Evolutionary conservation across 2,113 vertebrate genomes (phyloP), one percentile per base, ranked within the genome.

Genomic region (Arvicanthis niloticus): DNA sequence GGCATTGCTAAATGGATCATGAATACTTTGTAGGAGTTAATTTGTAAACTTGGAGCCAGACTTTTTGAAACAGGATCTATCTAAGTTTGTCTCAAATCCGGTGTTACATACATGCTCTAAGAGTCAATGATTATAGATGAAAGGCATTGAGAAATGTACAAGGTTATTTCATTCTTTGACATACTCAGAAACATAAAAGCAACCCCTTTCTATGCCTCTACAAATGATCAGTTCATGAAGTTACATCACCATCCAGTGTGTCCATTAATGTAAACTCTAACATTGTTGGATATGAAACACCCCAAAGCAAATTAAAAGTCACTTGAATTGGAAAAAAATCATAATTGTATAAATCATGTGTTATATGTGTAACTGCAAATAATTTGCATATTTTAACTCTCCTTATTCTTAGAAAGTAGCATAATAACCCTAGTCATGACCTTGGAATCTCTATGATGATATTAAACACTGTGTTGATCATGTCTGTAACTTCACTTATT

Each of bases 271-370:
- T 72, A 91, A 88, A 89, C 81, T 82, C 75, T 88, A 91, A 75
- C 34, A 80, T 9, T 65, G 1, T 88, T 91, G 56, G 21, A 34
- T 91, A 80, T 19, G 76, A 86, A 94, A 62, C 62, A 56, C 19
- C 40, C 70, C 85, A 95, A 87, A 81, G 45, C 31, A 42, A 58
- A 17, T 87, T 56, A 85, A 84, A 90, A 96, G 70, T 77, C 65
- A 77, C 4, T 31, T 58, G 12, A 77, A 65, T 29, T 81, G 68
- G 70, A 60, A 84, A 87, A 92, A 88, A 91, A 56, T 4, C 34
- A 29, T 56, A 62, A 60, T 40, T 95, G 85, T 86, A n/a, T 62
- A 81, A 95, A 91, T 24, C 13, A 68, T 11, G 75, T 87, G 67
- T 58, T 75, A 37, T 76, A 31, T 40, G 22, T 73, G 31, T 67